Conservation (phyloP, 2,113 vertebrate species). For the Triplophysa tibetana region DNA sequence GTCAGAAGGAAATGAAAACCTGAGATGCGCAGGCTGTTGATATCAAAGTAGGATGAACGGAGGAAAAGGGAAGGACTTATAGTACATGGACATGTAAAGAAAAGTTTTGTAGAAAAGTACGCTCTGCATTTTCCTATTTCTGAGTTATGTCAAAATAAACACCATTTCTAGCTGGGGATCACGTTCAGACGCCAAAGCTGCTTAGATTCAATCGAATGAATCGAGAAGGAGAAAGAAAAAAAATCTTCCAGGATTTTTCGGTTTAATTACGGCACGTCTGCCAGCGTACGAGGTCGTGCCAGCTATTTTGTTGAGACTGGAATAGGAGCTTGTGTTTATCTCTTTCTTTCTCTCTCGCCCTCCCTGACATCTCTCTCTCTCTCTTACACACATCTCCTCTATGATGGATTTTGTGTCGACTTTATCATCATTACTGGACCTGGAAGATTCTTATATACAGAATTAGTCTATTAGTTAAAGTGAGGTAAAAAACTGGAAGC, state of each 20-base stretch:
- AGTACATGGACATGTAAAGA: neutral
- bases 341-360: neutral
- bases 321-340: slow-evolving; percentile 62
- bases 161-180: slow-evolving; percentile 57
- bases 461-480: neutral
- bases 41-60: neutral
- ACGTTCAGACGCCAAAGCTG: slow-evolving; percentile 52
- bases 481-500: neutral
- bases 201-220: slow-evolving; percentile 48
- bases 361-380: slow-evolving; percentile 15
- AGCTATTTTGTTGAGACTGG: slow-evolving; percentile 67
- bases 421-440: slow-evolving; percentile 16
- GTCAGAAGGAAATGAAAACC: slow-evolving; percentile 27
- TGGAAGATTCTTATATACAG: slow-evolving; percentile 21
- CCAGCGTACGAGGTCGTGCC: slow-evolving; percentile 51
- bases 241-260: slow-evolving; percentile 9
- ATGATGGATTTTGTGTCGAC: slow-evolving; percentile 12
- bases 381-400: slow-evolving; percentile 6
- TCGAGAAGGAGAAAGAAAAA: slow-evolving; percentile 37
- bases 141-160: slow-evolving; percentile 57
- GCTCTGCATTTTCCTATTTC: slow-evolving; percentile 39
- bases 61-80: neutral
- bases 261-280: slow-evolving; percentile 55
- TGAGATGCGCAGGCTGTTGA: neutral
- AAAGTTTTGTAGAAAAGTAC: neutral